Conservation (phyloP, 2,797 vertebrate genomes). For the Falco columbarius region DNA sequence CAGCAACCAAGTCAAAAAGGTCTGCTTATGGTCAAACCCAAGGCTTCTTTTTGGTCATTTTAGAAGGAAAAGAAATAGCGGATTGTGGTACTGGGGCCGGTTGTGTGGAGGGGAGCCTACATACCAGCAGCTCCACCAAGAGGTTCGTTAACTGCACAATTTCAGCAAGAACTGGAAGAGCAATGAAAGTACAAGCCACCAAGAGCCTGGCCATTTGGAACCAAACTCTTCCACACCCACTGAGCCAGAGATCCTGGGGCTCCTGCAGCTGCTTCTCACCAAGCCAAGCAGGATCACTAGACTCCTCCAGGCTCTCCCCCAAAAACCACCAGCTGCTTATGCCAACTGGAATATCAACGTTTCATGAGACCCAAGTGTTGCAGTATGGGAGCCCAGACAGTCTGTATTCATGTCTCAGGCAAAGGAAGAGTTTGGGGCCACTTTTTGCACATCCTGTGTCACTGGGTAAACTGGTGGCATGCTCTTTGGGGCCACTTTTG, state of each 20-base stretch:
- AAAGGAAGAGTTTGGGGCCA: background rate
- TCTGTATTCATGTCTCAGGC: background rate
- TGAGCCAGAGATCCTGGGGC: background rate
- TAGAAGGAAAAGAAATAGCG: slow-evolving; percentile 4
- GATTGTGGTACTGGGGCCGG: background rate
- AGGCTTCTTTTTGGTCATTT: background rate
- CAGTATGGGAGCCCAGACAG: background rate
- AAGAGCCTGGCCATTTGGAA: background rate
- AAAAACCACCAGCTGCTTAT: background rate
- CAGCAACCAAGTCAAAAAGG: background rate
- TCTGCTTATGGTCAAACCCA: background rate
- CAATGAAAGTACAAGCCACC: background rate
- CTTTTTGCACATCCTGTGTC: background rate
- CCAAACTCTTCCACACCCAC: background rate
- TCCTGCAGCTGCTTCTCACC: background rate
- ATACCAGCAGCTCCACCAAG: background rate
- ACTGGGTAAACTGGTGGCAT: background rate
- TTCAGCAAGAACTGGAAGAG: background rate
- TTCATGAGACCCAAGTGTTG: background rate
- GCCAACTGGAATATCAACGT: background rate
- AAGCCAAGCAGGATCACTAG: background rate
- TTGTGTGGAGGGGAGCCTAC: background rate
- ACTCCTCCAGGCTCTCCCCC: background rate
- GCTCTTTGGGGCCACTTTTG: background rate
- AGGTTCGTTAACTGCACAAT: background rate